phyloP scores from a whole-genome alignment of 2,113 vertebrate species.

The Dipodomys spectabilis region DNA sequence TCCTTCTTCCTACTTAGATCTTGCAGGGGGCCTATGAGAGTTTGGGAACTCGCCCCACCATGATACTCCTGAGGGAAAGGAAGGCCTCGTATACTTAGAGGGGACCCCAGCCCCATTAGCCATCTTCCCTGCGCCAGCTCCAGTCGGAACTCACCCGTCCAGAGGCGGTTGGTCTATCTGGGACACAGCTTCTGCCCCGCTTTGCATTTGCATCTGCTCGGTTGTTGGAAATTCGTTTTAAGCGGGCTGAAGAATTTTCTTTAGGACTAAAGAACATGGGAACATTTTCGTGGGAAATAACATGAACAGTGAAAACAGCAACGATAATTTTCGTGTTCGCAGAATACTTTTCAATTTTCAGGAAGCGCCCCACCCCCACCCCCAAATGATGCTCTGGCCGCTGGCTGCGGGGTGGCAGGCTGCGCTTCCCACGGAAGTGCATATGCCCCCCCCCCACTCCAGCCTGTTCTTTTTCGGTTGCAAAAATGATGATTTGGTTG shows the following conservation, averaged over 20 bases:
- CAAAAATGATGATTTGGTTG: background rate
- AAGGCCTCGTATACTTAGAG: background rate
- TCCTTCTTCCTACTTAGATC: background rate
- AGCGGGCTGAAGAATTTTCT: constrained; percentile 55
- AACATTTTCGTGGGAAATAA: background rate
- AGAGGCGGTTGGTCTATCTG: background rate
- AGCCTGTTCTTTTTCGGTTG: accelerated
- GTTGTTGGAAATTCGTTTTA: constrained; percentile 72
- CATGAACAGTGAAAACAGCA: background rate
- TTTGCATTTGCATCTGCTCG: background rate
- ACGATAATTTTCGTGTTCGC: background rate
- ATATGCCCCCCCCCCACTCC: too few species aligned
- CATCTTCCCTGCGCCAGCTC: background rate
- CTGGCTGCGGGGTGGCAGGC: background rate
- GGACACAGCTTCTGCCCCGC: background rate
- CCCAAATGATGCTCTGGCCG: background rate
- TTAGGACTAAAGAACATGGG: constrained; percentile 6
- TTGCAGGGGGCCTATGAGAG: background rate
- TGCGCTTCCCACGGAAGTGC: too few species aligned
- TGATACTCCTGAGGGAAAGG: background rate
- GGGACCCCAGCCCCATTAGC: background rate
- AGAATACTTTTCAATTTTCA: background rate
- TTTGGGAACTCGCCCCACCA: accelerated
- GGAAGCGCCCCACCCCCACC: background rate
- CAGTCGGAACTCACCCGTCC: accelerated